Evolutionary conservation across 2,113 vertebrate genomes (phyloP), one percentile per base, ranked within the genome.

Genomic region (Pontoporia blainvillei): DNA sequence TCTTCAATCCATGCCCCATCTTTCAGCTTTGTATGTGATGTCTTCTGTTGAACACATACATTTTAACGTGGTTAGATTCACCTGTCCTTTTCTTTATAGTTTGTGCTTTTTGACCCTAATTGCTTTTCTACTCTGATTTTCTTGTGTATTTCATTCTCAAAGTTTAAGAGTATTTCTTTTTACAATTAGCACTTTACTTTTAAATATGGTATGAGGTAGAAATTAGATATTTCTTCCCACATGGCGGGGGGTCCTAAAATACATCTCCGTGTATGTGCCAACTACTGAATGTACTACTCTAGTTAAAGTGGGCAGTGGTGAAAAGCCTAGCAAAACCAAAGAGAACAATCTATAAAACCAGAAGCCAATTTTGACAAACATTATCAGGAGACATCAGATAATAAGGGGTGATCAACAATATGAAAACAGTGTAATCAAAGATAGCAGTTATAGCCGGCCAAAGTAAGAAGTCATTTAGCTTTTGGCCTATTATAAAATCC

Each of bases 301-400:
- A 78, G 94, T 79, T 71, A 92, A 94, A 75, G 25, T 20, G 52
- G 25, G 41, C 15, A 66, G 66, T 86, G 46, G 34, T 73, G 31
- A 84, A 85, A 91, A 83, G 61, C 61, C 13, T 59, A 52, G 34
- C n/a, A 61, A 86, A 75, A 25, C 25, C 92, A 90, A 86, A 86
- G 61, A 52, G 39, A 83, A 92, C 59, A 41, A 71, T 39, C 57
- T 66, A 15, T 75, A 92, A 54, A 83, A 82, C 39, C 14, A 44
- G 29, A 89, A 59, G 69, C 34, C 76, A 92, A 64, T 92, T 90
- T 94, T 81, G 73, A 81, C 93, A 90, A 62, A 89, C 52, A 79
- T 73, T 36, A 71, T 29, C 46, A 85, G 82, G 81, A 84, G 75
- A 90, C 36, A 79, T 66, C 62, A 67, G 73, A 31, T 73, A 90